Evolutionary conservation across 2,797 vertebrate genomes (phyloP), one percentile per base, ranked within the genome.

Genomic region (Mastacembelus armatus): DNA sequence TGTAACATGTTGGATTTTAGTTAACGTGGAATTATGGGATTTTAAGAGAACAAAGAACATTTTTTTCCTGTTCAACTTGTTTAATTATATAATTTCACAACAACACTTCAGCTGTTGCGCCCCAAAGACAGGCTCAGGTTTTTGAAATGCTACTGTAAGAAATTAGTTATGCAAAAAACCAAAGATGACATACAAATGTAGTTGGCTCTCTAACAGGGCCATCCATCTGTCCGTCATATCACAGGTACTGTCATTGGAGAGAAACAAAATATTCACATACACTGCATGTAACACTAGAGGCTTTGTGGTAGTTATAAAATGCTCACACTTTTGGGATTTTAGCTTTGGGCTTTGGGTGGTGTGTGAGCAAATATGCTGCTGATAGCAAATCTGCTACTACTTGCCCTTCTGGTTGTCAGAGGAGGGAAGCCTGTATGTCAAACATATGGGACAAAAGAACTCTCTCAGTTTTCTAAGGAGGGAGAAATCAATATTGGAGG

Each of bases 401-500:
- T 89, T 56, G 78, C 64, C 35, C 62, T 85, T 29, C 63, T 89
- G 70, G 66, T 60, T 74, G 57, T 85, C 62, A 81, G 75, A 77
- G 82, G 83, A 77, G 82, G 19, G 44, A 66, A 74, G 18, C 73
- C 68, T 38, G 21, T 82, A 29, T 95, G 93, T 83, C 83, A 71
- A 75, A 84, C 86, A 36, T 93, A 92, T 61, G 90, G 89, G 35
- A 83, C 85, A 58, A 84, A 91, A 85, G 91, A 93, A 61, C 71
- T 89, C 12, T 85, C 91, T 77, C 60, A 91, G 79, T 93, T 94
- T 87, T 92, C 84, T 59, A 92, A 91, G 78, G 89, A 92, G 21
- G 93, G 93, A 33, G 89, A 94, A 65, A 77, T 93, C 72, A 91
- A 82, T 75, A 91, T 94, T 81, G 94, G 94, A 77, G 93, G 92